Percentiles rank a stretch among this genome's conserved stretches.
phyloP scores from a whole-genome alignment of 2,888 invertebrate genomes.

The Phortica okadai region DNA sequence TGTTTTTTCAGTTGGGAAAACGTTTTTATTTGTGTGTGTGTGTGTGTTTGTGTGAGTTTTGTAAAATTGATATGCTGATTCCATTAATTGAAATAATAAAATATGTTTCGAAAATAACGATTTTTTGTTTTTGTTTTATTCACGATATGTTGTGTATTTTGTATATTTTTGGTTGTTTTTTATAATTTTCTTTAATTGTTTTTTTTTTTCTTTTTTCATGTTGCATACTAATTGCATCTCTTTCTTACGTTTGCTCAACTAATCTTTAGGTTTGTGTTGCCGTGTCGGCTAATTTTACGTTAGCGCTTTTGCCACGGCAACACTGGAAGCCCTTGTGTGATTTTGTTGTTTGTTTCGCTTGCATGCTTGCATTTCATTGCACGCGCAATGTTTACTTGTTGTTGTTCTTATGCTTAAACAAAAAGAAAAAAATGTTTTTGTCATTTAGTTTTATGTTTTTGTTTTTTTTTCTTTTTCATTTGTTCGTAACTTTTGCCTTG shows the following conservation, averaged over 20 bases:
- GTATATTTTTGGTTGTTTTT: conserved; percentile 65
- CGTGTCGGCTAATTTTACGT: conserved; percentile 32
- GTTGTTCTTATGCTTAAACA: not conserved
- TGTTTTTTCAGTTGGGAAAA: conserved; percentile 47
- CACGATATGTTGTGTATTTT: conserved; percentile 68
- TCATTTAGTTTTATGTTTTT: conserved; percentile 36
- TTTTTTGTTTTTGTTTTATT: conserved; percentile 22
- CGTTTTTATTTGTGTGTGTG: conserved; percentile 1
- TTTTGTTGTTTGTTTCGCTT: conserved; percentile 60
- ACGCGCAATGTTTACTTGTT: too few species aligned
- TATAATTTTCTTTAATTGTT: conserved; percentile 46
- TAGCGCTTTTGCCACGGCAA: conserved; percentile 42
- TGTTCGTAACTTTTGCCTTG: not conserved
- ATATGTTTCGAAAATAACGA: conserved; percentile 42
- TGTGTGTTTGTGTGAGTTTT: conserved; percentile 35
- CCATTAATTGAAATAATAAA: conserved; percentile 68
- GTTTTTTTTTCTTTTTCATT: conserved; percentile 35
- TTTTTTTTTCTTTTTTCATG: conserved; percentile 34
- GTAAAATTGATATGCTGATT: conserved; percentile 76
- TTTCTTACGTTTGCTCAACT: conserved; percentile 40
- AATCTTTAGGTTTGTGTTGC: conserved; percentile 56
- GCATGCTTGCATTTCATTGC: conserved; percentile 17
- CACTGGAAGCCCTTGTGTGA: conserved; percentile 76
- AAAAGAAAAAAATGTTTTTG: conserved; percentile 15
- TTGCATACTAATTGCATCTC: too few species aligned